Evolutionary conservation across 2,888 invertebrate species (phyloP), one percentile per base, ranked within the genome.

Genomic region (Chydorus sphaericus): DNA sequence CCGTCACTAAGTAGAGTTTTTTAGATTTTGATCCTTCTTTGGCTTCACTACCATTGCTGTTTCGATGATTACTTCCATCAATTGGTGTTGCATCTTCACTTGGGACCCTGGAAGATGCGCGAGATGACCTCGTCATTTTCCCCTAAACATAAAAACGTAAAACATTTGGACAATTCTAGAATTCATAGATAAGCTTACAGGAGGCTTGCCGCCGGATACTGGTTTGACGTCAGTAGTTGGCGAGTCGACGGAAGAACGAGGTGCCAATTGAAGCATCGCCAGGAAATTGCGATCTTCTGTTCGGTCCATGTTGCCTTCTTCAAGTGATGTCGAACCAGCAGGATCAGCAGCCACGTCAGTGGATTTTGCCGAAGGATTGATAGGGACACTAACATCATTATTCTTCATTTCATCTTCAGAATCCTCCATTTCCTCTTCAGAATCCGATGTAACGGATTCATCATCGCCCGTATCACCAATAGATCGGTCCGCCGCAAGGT

Each of bases 201-300:
- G 50, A 2, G 54, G 20, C 23, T 14, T 29, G 16, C 37, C 23
- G 14, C 23, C 33, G 14, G n/a, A n/a, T n/a, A n/a, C n/a, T n/a
- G n/a, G n/a, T n/a, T n/a, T n/a, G n/a, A n/a, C n/a, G 4, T 11
- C 44, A 6, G 57, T 14, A 16, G 10, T 44, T 31, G 39, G 37
- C 2, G 56, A 23, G 37, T 31, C 29, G 6, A 37, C 51, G 33
- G 38, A 20, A 18, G 52, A 26, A 10, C 51, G 57, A 8, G 57
- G 53, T 11, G 57, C 52, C 16, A 53, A 26, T 26, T 57, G 57
- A 6, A 53, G 29, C 51, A 53, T 37, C 16, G 57, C 39, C 44
- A 53, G 26, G 48, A 54, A 49, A 20, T 48, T 30, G 30, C 29
- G 31, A 36, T 30, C 50, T 36, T 56, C 56, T 3, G 28, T 18